phyloP scores from a whole-genome alignment of 2,113 vertebrate genomes.

The Heterocephalus glaber region DNA sequence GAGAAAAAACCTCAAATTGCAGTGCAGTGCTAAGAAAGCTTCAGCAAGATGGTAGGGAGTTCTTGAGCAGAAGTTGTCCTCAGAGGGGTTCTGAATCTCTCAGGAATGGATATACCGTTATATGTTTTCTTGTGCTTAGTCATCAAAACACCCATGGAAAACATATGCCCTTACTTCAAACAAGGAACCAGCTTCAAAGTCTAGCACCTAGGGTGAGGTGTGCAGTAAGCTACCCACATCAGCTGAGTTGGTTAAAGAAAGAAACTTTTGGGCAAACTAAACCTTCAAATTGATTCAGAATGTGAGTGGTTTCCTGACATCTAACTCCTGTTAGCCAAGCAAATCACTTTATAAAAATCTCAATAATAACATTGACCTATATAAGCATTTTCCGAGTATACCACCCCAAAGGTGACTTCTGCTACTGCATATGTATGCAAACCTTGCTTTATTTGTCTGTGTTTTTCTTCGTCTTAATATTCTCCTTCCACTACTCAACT shows the following conservation, averaged over 20 bases:
- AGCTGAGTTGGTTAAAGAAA: neutral
- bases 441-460: neutral
- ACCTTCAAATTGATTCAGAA: neutral
- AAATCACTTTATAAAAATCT: conserved; percentile 4
- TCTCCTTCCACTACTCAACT: neutral
- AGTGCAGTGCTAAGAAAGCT: neutral
- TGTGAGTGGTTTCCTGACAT: neutral
- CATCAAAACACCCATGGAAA: neutral
- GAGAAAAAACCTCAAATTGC: neutral
- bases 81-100: neutral
- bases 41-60: neutral
- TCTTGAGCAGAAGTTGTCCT: neutral
- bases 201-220: neutral
- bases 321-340: neutral
- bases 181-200: neutral
- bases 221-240: neutral
- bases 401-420: neutral
- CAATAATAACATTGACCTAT: neutral
- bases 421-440: neutral
- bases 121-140: neutral
- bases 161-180: neutral
- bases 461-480: neutral
- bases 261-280: neutral
- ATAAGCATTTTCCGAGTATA: neutral
- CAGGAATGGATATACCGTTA: neutral